Conservation (phyloP, 2,113 vertebrate genomes). For the Gopherus evgoodei region DNA sequence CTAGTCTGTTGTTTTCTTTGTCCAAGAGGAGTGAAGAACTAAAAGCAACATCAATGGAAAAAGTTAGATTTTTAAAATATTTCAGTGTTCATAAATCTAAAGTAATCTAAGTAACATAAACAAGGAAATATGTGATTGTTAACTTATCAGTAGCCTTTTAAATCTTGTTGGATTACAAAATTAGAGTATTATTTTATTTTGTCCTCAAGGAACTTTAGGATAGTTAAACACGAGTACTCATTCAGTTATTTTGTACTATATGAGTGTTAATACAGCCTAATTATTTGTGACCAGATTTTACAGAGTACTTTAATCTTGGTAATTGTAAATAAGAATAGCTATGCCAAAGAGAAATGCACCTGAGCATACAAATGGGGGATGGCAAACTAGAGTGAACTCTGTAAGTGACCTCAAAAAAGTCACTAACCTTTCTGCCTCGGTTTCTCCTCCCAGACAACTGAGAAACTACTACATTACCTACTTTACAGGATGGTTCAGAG, state of each 20-base stretch:
- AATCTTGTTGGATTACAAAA: neutral
- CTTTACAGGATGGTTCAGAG: neutral
- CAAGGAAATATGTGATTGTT: neutral
- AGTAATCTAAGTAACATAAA: neutral
- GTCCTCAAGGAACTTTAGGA: neutral
- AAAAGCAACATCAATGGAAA: neutral
- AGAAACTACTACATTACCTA: neutral
- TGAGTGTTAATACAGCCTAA: neutral
- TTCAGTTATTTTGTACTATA: neutral
- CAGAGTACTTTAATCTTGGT: neutral
- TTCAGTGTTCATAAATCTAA: neutral
- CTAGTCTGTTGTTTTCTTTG: neutral
- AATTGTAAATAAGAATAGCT: slow-evolving; percentile 27
- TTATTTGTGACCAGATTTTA: neutral
- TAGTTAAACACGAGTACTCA: neutral
- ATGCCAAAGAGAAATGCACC: neutral
- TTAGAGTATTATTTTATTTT: neutral
- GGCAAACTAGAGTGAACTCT: slow-evolving; percentile 23
- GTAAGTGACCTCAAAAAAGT: neutral
- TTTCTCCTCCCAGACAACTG: neutral
- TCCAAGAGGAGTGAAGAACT: neutral
- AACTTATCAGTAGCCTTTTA: neutral
- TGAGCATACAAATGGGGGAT: neutral
- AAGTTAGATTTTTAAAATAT: neutral
- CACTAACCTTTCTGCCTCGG: slow-evolving; percentile 5